Evolutionary conservation across 2,888 invertebrate species (phyloP).

Genomic region (Matsumyia berberina): DNA sequence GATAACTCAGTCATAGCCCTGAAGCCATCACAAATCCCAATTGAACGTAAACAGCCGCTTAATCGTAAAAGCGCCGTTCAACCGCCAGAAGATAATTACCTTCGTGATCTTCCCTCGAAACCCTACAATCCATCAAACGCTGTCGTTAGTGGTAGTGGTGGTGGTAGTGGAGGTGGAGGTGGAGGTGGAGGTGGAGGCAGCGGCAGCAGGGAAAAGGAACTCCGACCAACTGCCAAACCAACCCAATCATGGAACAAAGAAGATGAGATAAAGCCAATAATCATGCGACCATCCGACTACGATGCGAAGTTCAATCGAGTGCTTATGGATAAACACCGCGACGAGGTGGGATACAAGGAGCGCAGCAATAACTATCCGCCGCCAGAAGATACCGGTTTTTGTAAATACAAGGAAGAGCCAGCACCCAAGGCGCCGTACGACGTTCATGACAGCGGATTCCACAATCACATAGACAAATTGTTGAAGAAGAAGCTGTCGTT

Average conservation of each 20-base stretch:
- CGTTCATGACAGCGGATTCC: constrained; percentile 81
- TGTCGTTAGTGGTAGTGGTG: constrained; percentile 66
- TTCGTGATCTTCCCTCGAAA: constrained; percentile 83
- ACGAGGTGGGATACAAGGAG: constrained; percentile 79
- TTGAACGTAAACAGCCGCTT: constrained; percentile 81
- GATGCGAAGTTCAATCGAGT: constrained; percentile 83
- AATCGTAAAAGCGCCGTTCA: constrained; percentile 82
- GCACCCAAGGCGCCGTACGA: constrained; percentile 68
- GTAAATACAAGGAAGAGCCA: constrained; percentile 72
- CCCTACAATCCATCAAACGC: constrained; percentile 80
- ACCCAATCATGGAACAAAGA: constrained; percentile 81
- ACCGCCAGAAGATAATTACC: constrained; percentile 83
- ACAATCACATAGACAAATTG: constrained; percentile 82
- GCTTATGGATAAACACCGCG: constrained; percentile 79
- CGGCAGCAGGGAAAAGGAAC: constrained; percentile 75
- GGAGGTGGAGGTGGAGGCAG: constrained; percentile 54
- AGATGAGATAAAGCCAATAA: constrained; percentile 84
- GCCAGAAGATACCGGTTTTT: constrained; percentile 67
- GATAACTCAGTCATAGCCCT: constrained; percentile 83
- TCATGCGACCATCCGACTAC: constrained; percentile 83
- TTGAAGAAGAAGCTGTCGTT: constrained; percentile 81
- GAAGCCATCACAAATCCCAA: constrained; percentile 82
- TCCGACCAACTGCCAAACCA: constrained; percentile 64
- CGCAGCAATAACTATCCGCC: constrained; percentile 73
- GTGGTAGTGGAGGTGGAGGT: too few species aligned